A percentile compares a stretch with the other conserved stretches of the same genome.
phyloP scores from a whole-genome alignment of 2,888 invertebrate genomes.

The Netelia fuscicornis region DNA sequence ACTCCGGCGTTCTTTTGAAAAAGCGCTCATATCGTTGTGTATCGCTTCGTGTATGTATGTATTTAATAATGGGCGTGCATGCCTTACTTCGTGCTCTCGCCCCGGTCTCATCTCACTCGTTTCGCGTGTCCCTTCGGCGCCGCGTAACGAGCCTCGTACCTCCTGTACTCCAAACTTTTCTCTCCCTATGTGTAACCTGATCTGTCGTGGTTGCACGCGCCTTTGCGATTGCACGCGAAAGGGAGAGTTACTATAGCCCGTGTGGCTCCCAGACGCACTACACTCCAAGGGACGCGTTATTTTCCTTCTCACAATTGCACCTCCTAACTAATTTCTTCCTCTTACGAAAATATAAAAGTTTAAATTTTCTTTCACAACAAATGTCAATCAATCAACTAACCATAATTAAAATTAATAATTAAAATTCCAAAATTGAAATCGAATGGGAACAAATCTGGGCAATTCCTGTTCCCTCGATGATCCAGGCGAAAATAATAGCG shows the following conservation, averaged over 20 bases:
- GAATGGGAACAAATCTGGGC: no score
- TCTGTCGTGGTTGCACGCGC: slow-evolving; percentile 32
- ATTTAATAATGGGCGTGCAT: slow-evolving; percentile 51
- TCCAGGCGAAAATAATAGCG: not conserved
- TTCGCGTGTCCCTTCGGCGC: slow-evolving; percentile 73
- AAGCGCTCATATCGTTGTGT: not conserved
- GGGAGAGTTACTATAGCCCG: slow-evolving; percentile 32
- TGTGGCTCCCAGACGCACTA: slow-evolving; percentile 1
- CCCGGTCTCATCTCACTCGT: slow-evolving; percentile 46
- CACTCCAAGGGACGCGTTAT: not conserved
- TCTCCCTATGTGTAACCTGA: slow-evolving; percentile 11
- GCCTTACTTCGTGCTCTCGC: slow-evolving; percentile 22
- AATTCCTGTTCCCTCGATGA: not conserved
- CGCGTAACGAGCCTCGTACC: slow-evolving; percentile 67
- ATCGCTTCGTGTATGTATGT: slow-evolving; percentile 28
- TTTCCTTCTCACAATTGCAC: not conserved
- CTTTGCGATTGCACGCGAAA: slow-evolving; percentile 31
- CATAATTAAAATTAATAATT: no score
- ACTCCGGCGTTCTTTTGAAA: slow-evolving; percentile 46
- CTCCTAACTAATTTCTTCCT: not conserved
- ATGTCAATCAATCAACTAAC: no score
- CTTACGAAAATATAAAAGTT: no score
- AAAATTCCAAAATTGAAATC: no score
- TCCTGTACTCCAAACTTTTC: slow-evolving; percentile 15
- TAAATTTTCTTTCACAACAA: no score